A percentile compares a stretch with the other conserved stretches of the same genome.
phyloP scores from a whole-genome alignment of 2,113 vertebrate genomes.

The Thymallus thymallus region DNA sequence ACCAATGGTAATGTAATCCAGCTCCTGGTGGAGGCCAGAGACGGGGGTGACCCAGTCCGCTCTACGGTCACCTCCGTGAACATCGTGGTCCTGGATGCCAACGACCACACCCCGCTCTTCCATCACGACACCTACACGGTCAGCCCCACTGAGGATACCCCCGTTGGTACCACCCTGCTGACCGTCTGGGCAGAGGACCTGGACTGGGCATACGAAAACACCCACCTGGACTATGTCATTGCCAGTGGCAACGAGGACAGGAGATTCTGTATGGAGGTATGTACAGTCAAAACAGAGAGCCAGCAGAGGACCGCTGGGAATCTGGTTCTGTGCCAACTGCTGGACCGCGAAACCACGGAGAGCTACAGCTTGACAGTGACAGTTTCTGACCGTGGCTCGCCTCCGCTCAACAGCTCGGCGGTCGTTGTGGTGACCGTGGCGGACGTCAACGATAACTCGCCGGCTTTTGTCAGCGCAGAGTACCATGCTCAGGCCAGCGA shows the following conservation, averaged over 20 bases:
- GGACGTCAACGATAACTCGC: slow-evolving; percentile 87
- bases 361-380: slow-evolving; percentile 77
- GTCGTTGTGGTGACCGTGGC: slow-evolving; percentile 77
- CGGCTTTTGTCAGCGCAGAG: slow-evolving; percentile 74
- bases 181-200: slow-evolving; percentile 77
- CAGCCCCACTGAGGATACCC: slow-evolving; percentile 75
- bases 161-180: slow-evolving; percentile 74
- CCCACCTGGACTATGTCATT: slow-evolving; percentile 76
- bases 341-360: slow-evolving; percentile 80
- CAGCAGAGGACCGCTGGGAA: slow-evolving; percentile 67
- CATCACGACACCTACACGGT: slow-evolving; percentile 73
- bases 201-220: slow-evolving; percentile 79
- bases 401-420: slow-evolving; percentile 78
- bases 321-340: slow-evolving; percentile 75
- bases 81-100: slow-evolving; percentile 76
- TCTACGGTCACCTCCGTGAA: slow-evolving; percentile 76
- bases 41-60: slow-evolving; percentile 78
- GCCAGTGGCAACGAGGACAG: slow-evolving; percentile 77
- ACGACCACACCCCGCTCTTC: slow-evolving; percentile 81
- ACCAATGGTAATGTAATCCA: slow-evolving; percentile 67
- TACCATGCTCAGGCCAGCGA: slow-evolving; percentile 81
- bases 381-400: slow-evolving; percentile 77
- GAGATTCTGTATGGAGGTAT: slow-evolving; percentile 78
- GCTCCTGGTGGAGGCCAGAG: slow-evolving; percentile 83
- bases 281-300: slow-evolving; percentile 54